Conservation (phyloP, 2,797 vertebrate species). For the Tarsius wallacei region DNA sequence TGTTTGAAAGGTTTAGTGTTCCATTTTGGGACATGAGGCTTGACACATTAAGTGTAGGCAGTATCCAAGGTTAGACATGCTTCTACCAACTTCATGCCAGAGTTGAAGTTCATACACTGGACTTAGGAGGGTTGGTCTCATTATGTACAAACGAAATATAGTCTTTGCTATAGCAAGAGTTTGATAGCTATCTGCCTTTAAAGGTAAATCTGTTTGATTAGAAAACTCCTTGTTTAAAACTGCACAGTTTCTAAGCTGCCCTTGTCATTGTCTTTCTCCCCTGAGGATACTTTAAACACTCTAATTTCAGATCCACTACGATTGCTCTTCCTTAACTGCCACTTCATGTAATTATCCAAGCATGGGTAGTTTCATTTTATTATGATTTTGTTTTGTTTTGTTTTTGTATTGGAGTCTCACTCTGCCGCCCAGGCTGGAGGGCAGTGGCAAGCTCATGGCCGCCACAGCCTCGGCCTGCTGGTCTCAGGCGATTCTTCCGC, state of each 20-base stretch:
- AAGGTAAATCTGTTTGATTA: not conserved
- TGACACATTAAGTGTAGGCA: not conserved
- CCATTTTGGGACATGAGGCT: not conserved
- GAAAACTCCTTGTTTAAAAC: constrained; percentile 14
- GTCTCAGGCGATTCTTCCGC: no score
- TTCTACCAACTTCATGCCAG: not conserved
- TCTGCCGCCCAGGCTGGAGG: no score
- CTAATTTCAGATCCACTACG: not conserved
- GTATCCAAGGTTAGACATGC: not conserved
- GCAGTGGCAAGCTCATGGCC: no score
- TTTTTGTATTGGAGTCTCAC: no score
- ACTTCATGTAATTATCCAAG: not conserved
- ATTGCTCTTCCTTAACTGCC: not conserved
- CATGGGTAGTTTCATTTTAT: not conserved
- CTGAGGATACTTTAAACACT: not conserved
- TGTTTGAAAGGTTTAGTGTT: not conserved
- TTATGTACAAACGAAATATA: not conserved
- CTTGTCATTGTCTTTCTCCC: not conserved
- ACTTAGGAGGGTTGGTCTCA: not conserved
- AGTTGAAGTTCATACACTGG: not conserved
- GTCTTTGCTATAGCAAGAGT: not conserved
- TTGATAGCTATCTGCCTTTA: not conserved
- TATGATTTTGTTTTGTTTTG: no score
- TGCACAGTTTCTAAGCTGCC: not conserved
- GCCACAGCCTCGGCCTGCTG: no score